Percentiles rank a stretch among this genome's conserved stretches.
These are phyloP conservation scores for Morone saxatilis DNA, from an alignment of 2,113 vertebrate species.

Conservation along the genomic window DNA sequence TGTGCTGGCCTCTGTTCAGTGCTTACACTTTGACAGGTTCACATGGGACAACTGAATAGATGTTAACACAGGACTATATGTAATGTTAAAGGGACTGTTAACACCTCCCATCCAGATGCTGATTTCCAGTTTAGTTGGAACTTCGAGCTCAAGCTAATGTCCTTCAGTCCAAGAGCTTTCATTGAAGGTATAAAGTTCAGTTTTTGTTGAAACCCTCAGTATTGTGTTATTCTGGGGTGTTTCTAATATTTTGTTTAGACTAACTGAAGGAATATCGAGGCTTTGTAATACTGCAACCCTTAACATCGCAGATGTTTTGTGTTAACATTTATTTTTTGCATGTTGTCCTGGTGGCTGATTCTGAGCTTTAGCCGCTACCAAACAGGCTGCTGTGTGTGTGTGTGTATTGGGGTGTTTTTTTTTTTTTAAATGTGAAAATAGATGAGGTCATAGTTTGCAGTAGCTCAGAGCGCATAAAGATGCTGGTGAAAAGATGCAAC, in stretches of 20 bases:
- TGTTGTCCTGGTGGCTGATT: conserved; percentile 31
- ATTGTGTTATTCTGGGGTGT: neutral
- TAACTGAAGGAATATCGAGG: neutral
- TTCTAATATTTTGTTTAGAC: neutral
- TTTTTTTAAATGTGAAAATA: conserved; percentile 20
- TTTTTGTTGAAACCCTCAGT: neutral
- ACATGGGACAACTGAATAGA: conserved; percentile 25
- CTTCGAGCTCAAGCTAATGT: neutral
- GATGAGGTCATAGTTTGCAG: neutral
- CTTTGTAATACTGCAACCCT: neutral
- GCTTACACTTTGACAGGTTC: conserved; percentile 42
- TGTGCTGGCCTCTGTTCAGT: conserved; percentile 43
- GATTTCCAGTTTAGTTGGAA: neutral
- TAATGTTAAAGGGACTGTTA: conserved; percentile 7
- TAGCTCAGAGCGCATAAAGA: conserved; percentile 3
- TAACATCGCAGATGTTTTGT: conserved; percentile 37
- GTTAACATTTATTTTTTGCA: conserved; percentile 51
- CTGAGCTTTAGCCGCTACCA: conserved; percentile 10
- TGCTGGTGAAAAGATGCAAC: conserved; percentile 7
- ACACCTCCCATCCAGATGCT: neutral
- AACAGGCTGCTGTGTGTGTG: conserved; percentile 20
- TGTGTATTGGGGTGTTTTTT: neutral
- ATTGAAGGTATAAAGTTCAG: neutral
- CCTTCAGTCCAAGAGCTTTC: neutral
- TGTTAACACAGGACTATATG: conserved; percentile 45